These are phyloP conservation scores for Drosophila willistoni DNA, from an alignment of 1,140 invertebrate genomes.

Conservation along the genomic window DNA sequence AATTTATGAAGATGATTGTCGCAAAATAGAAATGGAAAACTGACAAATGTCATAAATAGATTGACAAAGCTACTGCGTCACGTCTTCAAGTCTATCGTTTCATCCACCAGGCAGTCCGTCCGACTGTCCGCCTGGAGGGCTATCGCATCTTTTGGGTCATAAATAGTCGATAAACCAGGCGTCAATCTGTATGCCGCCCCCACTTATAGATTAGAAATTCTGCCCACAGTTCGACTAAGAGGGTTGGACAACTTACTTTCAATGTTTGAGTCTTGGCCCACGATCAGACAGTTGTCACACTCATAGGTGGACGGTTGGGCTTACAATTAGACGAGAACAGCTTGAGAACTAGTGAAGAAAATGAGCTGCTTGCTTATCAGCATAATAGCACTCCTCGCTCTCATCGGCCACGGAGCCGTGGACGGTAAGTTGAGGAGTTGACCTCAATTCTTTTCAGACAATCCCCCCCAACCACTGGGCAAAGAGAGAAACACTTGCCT, in stretches of 20 bases:
- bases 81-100: constrained; percentile 11
- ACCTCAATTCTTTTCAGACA: constrained; percentile 36
- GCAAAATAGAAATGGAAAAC: constrained; percentile 17
- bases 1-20: constrained; percentile 46
- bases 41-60: constrained; percentile 24
- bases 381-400: constrained; percentile 36
- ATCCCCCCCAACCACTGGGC: background rate
- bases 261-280: background rate
- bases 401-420: constrained; percentile 42
- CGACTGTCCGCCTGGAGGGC: background rate
- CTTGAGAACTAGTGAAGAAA: constrained; percentile 40
- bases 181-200: background rate
- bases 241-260: constrained; percentile 37
- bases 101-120: no score
- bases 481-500: constrained; percentile 25
- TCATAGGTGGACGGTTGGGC: constrained; percentile 49
- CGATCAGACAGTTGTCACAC: constrained; percentile 60
- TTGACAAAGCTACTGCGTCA: constrained; percentile 30
- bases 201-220: constrained; percentile 61
- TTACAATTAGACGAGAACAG: background rate
- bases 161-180: constrained; percentile 31
- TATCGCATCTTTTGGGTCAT: constrained; percentile 36
- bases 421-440: constrained; percentile 49
- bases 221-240: constrained; percentile 17
- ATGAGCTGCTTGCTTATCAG: constrained; percentile 52